Evolutionary conservation across 1,140 invertebrate genomes (phyloP).

Genomic region (Schlechtendalia chinensis): DNA sequence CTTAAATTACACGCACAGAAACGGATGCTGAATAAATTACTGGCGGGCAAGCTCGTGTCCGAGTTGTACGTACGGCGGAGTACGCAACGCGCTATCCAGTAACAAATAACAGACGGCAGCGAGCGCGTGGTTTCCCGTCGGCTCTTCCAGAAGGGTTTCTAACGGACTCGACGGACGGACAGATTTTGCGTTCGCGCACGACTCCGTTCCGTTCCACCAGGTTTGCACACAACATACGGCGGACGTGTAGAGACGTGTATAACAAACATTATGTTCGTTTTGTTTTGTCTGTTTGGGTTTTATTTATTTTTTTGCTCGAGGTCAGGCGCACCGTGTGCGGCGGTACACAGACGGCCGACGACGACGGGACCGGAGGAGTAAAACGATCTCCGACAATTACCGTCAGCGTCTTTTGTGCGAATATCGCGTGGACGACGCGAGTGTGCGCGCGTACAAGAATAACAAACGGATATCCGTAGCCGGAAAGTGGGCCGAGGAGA

Average conservation of each 20-base stretch:
- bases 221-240: constrained; percentile 27
- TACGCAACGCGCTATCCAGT: not conserved
- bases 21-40: constrained; percentile 12
- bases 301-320: constrained; percentile 12
- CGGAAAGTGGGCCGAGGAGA: constrained; percentile 27
- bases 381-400: constrained; percentile 21
- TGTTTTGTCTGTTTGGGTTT: too few species aligned
- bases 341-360: constrained; percentile 19
- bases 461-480: constrained; percentile 25
- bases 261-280: too few species aligned
- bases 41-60: too few species aligned
- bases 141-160: constrained; percentile 2
- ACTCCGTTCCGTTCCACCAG: not conserved
- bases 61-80: not conserved
- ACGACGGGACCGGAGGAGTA: constrained; percentile 7
- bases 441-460: not conserved
- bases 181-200: constrained; percentile 1
- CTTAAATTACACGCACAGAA: not conserved
- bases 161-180: not conserved
- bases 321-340: not conserved
- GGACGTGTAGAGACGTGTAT: not conserved
- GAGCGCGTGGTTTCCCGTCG: not conserved
- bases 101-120: not conserved
- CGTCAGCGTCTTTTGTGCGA: constrained; percentile 8
- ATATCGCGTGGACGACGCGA: not conserved